phyloP scores from a whole-genome alignment of 2,888 invertebrate species.

The Lepeophtheirus nordmannii region DNA sequence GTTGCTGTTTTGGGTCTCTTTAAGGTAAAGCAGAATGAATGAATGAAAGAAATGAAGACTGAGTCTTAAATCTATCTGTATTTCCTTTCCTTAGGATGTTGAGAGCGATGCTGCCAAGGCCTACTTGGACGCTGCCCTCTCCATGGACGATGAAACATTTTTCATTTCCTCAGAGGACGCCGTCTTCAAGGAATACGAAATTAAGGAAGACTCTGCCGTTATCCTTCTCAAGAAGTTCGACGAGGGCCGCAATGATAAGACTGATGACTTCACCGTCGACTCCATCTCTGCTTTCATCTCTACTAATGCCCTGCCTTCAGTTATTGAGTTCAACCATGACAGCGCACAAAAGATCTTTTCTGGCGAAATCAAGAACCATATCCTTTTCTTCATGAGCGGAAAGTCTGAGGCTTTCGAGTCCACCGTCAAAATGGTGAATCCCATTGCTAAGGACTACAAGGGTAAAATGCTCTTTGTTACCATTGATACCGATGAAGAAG shows the following conservation, averaged over 20 bases:
- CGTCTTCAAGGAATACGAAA: slow-evolving; percentile 61
- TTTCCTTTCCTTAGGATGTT: slow-evolving; percentile 42
- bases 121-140: slow-evolving; percentile 61
- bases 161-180: slow-evolving; percentile 64
- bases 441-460: slow-evolving; percentile 73
- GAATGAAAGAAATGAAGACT: background rate
- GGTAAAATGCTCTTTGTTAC: slow-evolving; percentile 45
- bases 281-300: slow-evolving; percentile 64
- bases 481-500: slow-evolving; percentile 79
- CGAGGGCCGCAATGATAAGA: slow-evolving; percentile 57
- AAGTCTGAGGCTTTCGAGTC: slow-evolving; percentile 67
- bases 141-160: slow-evolving; percentile 73
- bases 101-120: slow-evolving; percentile 62
- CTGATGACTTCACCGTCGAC: slow-evolving; percentile 48
- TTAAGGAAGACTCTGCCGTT: slow-evolving; percentile 55
- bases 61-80: background rate
- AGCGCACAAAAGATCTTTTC: slow-evolving; percentile 97
- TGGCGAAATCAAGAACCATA: slow-evolving; percentile 90
- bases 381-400: slow-evolving; percentile 86
- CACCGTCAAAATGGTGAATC: slow-evolving; percentile 56
- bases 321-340: slow-evolving; percentile 92
- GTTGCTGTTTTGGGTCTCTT: slow-evolving; percentile 82
- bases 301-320: slow-evolving; percentile 66
- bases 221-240: slow-evolving; percentile 85
- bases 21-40: slow-evolving; percentile 38